A percentile compares a stretch with the other conserved stretches of the same genome.
These are phyloP conservation scores for Phaedon cochleariae DNA, from an alignment of 2,888 invertebrate genomes.

Conservation along the genomic window DNA sequence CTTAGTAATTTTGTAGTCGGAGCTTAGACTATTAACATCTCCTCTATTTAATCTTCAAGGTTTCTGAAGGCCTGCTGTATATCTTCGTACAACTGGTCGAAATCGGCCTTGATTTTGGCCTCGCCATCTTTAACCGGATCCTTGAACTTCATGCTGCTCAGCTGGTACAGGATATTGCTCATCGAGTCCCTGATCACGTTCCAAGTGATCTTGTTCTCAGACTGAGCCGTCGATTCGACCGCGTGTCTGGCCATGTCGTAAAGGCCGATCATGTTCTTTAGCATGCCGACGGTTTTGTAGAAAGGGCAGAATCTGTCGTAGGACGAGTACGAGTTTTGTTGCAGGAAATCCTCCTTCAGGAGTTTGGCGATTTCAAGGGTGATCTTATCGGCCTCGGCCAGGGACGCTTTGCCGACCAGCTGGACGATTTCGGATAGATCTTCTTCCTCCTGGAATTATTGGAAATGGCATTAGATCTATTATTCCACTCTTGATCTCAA, in stretches of 20 bases:
- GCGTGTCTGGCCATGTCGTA: constrained; percentile 98
- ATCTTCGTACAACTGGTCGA: constrained; percentile 95
- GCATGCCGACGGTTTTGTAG: constrained; percentile 99
- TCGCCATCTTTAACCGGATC: constrained; percentile 99
- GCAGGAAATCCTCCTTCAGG: constrained; percentile 98
- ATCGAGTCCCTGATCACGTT: constrained; percentile 96
- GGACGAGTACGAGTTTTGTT: constrained; percentile 97
- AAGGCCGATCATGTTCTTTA: constrained; percentile 97
- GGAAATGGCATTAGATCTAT: too few relatives aligned
- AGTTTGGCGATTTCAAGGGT: constrained; percentile 98
- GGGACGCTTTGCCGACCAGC: constrained; percentile 97
- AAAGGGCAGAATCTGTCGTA: constrained; percentile 99
- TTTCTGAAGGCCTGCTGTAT: constrained; percentile 98
- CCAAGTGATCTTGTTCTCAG: constrained; percentile 99
- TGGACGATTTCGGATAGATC: constrained; percentile 99
- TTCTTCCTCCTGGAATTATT: constrained; percentile 82
- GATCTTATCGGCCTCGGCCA: constrained; percentile 99
- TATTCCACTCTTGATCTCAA: too few relatives aligned
- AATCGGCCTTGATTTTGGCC: constrained; percentile 95
- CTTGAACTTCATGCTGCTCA: constrained; percentile 99
- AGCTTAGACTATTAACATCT: constrained; percentile 7
- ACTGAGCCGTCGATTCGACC: constrained; percentile 97
- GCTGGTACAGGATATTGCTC: constrained; percentile 94
- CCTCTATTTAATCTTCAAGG: constrained; percentile 86
- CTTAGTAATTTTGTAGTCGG: too few relatives aligned